phyloP scores from a whole-genome alignment of 2,797 vertebrate genomes.

The Propithecus deckenii region DNA sequence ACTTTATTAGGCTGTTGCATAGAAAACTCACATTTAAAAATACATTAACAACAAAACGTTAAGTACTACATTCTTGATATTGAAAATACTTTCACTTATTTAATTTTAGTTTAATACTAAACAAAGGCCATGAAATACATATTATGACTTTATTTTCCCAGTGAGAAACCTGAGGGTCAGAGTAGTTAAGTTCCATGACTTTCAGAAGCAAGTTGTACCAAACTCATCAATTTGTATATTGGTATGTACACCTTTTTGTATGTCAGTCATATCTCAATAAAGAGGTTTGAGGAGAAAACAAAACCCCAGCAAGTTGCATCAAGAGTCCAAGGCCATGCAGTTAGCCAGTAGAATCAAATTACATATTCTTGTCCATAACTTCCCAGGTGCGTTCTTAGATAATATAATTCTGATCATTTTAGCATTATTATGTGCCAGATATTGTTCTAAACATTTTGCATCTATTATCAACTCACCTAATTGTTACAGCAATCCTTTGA shows the following conservation, averaged over 20 bases:
- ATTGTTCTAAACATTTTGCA: not conserved
- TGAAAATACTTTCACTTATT: not conserved
- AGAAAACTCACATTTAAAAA: constrained; percentile 4
- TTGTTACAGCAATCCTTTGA: not conserved
- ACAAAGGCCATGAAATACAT: not conserved
- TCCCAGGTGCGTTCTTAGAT: not conserved
- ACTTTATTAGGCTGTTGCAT: not conserved
- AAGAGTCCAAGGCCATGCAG: not conserved
- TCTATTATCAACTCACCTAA: not conserved
- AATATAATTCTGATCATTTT: not conserved
- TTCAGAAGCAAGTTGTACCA: not conserved
- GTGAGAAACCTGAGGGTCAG: not conserved
- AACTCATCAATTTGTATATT: not conserved
- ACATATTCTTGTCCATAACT: not conserved
- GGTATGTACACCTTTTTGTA: not conserved
- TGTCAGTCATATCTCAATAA: not conserved
- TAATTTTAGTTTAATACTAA: not conserved
- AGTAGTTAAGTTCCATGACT: not conserved
- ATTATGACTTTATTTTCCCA: not conserved
- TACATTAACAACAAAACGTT: not conserved
- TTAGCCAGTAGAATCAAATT: not conserved
- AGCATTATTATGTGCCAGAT: not conserved
- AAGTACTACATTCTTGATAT: not conserved
- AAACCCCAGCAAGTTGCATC: not conserved
- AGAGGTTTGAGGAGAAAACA: not conserved